phyloP scores from a whole-genome alignment of 2,797 vertebrate species.

The Leptodactylus fallax region DNA sequence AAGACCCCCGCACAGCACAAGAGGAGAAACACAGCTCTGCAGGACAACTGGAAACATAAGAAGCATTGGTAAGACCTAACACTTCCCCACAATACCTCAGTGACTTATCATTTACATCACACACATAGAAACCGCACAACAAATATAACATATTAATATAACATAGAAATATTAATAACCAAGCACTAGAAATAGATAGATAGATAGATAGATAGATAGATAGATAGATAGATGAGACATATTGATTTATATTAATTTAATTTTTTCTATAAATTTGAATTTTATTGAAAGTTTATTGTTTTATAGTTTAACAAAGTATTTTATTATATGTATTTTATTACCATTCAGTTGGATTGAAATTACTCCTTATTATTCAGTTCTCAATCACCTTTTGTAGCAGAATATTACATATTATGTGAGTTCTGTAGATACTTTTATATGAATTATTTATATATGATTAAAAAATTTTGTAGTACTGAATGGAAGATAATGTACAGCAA shows the following conservation, averaged over 20 bases:
- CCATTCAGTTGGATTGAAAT: not conserved
- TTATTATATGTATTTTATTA: not conserved
- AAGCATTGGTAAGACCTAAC: constrained; percentile 66
- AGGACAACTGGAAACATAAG: constrained; percentile 66
- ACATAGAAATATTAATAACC: not conserved
- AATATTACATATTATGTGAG: not conserved
- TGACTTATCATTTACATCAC: not conserved
- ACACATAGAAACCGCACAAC: not conserved
- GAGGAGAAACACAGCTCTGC: constrained; percentile 55
- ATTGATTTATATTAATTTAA: not conserved
- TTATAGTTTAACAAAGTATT: too few relatives aligned
- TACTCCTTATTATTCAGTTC: not conserved
- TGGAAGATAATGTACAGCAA: not conserved
- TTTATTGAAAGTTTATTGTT: too few relatives aligned
- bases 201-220: constrained; percentile 22
- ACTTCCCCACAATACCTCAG: not conserved
- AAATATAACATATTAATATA: not conserved
- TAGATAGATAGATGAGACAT: constrained; percentile 21
- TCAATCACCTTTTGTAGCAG: too few relatives aligned
- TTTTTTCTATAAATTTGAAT: not conserved
- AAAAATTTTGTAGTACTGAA: not conserved
- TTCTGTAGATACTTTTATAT: not conserved
- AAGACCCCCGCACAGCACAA: constrained; percentile 64
- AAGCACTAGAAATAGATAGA: not conserved
- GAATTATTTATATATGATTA: not conserved